Base-by-base conservation (phyloP, 1,140 invertebrate species). In the Sycophaga agraensis region DNA sequence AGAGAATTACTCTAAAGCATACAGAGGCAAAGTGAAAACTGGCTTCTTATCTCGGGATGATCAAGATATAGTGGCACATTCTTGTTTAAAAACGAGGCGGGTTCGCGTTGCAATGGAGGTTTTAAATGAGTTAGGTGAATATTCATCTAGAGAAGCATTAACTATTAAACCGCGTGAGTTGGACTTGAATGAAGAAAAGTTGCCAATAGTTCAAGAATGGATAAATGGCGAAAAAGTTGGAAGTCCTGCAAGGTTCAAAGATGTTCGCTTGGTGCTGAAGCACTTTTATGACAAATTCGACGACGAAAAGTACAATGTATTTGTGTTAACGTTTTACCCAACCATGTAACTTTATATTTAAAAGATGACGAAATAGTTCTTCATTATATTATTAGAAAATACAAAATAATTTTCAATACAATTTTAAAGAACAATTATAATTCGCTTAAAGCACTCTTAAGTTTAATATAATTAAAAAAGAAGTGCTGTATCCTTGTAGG, bases 321-420 rank as follows among this genome's bases (percentile, higher is more conserved):
- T 59, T 48, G 12, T 59, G 14, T 21, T 50, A 6, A 51, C 57
- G 8, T 50, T 59, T 34, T 59, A 19, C 35, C 57, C 57, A 14
- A 37, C 11, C 28, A 31, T 6, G 4, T 31, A 11, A 31, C 11
- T 31, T 31, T n/a, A n/a, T n/a, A n/a, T n/a, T n/a, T n/a, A n/a
- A n/a, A n/a, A n/a, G n/a, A n/a, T n/a, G n/a, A n/a, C n/a, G n/a
- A n/a, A n/a, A n/a, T n/a, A n/a, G n/a, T n/a, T n/a, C n/a, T n/a
- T n/a, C n/a, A n/a, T n/a, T n/a, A n/a, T n/a, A n/a, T n/a, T n/a
- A n/a, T n/a, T n/a, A n/a, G n/a, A n/a, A n/a, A n/a, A n/a, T n/a
- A n/a, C n/a, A n/a, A n/a, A n/a, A n/a, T n/a, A n/a, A n/a, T n/a
- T n/a, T n/a, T n/a, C n/a, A n/a, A n/a, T n/a, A n/a, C n/a, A n/a